Evolutionary conservation across 2,888 invertebrate species (phyloP), one percentile per base, ranked within the genome.

Genomic region (Acanthoscelides obtectus): DNA sequence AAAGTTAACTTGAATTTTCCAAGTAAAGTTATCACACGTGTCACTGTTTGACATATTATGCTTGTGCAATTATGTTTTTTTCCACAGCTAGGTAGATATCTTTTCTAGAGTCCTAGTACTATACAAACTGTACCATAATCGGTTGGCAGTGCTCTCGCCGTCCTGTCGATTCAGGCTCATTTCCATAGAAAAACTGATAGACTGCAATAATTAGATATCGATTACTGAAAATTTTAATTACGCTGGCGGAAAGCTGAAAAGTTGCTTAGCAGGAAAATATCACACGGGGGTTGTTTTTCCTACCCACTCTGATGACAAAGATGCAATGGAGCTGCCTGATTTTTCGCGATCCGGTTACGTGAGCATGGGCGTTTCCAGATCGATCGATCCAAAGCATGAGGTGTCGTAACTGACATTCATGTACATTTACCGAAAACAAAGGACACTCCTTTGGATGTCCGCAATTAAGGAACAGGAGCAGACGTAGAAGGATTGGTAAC

Each of bases 171-270:
- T 6, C 17, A 1, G 45, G 45, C 45, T 45, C 45, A 45, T 45
- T 45, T 45, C 12, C 45, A 45, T 45, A 45, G 45, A 71, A 71
- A 69, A 71, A 71, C 71, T 71, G 71, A 71, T 71, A 71, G 71
- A 71, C 68, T 71, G 45, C 69, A 71, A 69, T 71, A 71, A 71
- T 71, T 71, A 71, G 71, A 66, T 71, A 71, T 71, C 71, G 71
- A 71, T 71, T 71, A 63, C 27, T 25, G 65, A 45, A 64, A 66
- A 66, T 68, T 65, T 20, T 75, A 73, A 75, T 75, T 75, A 70
- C 66, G 22, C 68, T 45, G 45, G 45, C 5, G 45, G 45, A 45
- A 45, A 45, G 12, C 45, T 45, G 45, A 45, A 45, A 45, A 45
- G 45, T 12, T 45, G 45, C 45, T 12, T 45, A 45, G 12, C 45